A percentile compares a stretch with the other conserved stretches of the same genome.
Evolutionary conservation across 2,113 vertebrate species (phyloP).

Genomic region (Mugil cephalus): DNA sequence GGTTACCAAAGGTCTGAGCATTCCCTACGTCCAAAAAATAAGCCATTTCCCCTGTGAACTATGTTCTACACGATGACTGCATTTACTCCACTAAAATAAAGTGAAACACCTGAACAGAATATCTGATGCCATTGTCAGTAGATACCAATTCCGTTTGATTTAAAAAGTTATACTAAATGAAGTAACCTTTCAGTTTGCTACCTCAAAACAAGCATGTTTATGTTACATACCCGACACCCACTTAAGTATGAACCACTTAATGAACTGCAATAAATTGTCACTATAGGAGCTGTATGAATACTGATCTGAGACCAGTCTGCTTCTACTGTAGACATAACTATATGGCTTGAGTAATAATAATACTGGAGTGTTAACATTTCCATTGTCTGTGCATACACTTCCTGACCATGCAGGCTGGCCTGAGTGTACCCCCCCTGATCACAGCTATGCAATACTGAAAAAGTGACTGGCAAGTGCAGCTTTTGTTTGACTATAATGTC

Average conservation of each 20-base stretch:
- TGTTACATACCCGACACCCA: slow-evolving; percentile 8
- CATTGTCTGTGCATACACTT: slow-evolving; percentile 21
- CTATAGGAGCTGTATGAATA: slow-evolving; percentile 33
- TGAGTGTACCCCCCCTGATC: slow-evolving; percentile 51
- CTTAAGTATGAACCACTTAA: slow-evolving; percentile 28
- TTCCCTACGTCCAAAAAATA: slow-evolving; percentile 35
- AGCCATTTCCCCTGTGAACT: slow-evolving; percentile 5
- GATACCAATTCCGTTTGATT: slow-evolving; percentile 13
- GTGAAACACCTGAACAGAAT: slow-evolving; percentile 25
- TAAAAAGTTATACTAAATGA: neutral
- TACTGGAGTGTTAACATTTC: slow-evolving; percentile 18
- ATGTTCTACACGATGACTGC: slow-evolving; percentile 9
- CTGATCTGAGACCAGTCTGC: slow-evolving; percentile 32
- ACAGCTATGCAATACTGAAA: slow-evolving; percentile 80
- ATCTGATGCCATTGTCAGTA: neutral
- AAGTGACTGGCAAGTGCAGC: slow-evolving; percentile 76
- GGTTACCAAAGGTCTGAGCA: slow-evolving; percentile 52
- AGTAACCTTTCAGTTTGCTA: slow-evolving; percentile 55
- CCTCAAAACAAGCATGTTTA: slow-evolving; percentile 48
- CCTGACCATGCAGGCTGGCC: slow-evolving; percentile 47
- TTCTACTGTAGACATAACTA: slow-evolving; percentile 8
- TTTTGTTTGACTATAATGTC: slow-evolving; percentile 55
- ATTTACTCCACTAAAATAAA: slow-evolving; percentile 40
- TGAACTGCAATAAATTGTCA: slow-evolving; percentile 49
- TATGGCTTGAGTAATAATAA: slow-evolving; percentile 1